phyloP scores from a whole-genome alignment of 2,888 invertebrate genomes.

The Crossocerus cetratus region DNA sequence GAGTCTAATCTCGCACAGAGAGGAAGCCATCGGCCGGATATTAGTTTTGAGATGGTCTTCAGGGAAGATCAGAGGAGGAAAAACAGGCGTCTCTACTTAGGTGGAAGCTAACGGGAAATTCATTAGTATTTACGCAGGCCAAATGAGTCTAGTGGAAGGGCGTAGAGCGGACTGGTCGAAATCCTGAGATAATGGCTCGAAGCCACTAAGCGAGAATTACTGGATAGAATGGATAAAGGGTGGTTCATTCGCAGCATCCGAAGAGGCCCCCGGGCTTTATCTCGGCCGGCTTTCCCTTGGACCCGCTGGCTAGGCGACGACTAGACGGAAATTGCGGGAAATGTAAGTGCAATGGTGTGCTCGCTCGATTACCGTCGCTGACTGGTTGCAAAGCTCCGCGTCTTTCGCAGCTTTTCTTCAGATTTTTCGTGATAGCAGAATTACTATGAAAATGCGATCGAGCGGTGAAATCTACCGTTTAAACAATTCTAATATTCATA shows the following conservation, averaged over 20 bases:
- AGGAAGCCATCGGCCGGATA: too few relatives aligned
- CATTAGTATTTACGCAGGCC: conserved; percentile 8
- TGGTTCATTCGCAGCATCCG: conserved; percentile 10
- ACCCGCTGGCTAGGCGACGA: conserved; percentile 24
- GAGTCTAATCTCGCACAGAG: too few relatives aligned
- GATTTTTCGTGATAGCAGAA: conserved; percentile 40
- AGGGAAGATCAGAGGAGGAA: not conserved
- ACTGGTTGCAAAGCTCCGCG: conserved; percentile 15
- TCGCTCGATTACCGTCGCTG: conserved; percentile 40
- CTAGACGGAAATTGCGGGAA: conserved; percentile 39
- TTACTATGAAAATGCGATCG: conserved; percentile 37
- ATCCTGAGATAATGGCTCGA: not conserved
- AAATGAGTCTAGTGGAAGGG: not conserved
- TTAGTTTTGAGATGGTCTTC: too few relatives aligned
- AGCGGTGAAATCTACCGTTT: too few relatives aligned
- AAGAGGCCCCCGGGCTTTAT: conserved; percentile 13
- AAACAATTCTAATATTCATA: too few relatives aligned
- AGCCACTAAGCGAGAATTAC: not conserved
- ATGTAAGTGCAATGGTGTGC: conserved; percentile 33
- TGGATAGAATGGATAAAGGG: not conserved
- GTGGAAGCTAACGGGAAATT: conserved; percentile 1
- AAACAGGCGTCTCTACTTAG: not conserved
- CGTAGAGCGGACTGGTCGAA: not conserved
- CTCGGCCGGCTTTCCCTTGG: conserved; percentile 24
- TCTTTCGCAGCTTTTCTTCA: conserved; percentile 27